Percentiles rank a stretch among this genome's conserved stretches.
These are phyloP conservation scores for Epinephelus cyanopodus DNA, from an alignment of 2,113 vertebrate species.

Conservation along the genomic window DNA sequence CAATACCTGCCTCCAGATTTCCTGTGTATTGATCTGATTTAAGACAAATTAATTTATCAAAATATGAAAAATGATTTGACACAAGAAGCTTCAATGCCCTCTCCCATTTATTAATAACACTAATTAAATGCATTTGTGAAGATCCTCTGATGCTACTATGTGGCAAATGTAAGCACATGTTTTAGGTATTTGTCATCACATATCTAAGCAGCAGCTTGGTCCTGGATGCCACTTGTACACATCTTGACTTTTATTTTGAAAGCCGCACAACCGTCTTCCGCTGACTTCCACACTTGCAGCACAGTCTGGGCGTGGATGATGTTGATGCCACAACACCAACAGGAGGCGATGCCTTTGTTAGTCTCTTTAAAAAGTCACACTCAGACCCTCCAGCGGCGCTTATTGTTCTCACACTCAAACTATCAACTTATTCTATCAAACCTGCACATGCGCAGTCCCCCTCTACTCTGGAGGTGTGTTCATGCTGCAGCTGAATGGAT, in stretches of 20 bases:
- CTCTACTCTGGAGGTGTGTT: not conserved
- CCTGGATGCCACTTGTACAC: not conserved
- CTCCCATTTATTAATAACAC: not conserved
- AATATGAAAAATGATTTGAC: no score
- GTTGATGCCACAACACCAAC: slow-evolving; percentile 49
- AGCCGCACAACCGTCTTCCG: not conserved
- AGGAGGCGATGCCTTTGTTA: slow-evolving; percentile 65
- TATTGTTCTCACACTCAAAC: not conserved
- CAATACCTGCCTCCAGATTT: no score
- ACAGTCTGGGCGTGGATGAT: slow-evolving; percentile 78
- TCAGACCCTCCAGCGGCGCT: not conserved
- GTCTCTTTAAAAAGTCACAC: slow-evolving; percentile 51
- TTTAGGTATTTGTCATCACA: not conserved
- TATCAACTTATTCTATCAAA: slow-evolving; percentile 4
- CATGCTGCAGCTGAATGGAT: not conserved
- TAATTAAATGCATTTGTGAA: not conserved
- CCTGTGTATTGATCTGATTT: no score
- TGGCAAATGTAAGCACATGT: not conserved
- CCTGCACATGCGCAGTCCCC: slow-evolving; percentile 38
- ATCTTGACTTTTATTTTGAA: slow-evolving; percentile 60
- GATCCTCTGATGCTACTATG: not conserved
- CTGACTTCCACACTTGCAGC: slow-evolving; percentile 13
- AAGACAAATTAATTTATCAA: no score
- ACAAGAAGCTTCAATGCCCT: no score
- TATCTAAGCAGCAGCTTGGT: not conserved